A percentile compares a stretch with the other conserved stretches of the same genome.
Conservation (phyloP, 2,888 invertebrate species). For the Oscheius sp. region DNA sequence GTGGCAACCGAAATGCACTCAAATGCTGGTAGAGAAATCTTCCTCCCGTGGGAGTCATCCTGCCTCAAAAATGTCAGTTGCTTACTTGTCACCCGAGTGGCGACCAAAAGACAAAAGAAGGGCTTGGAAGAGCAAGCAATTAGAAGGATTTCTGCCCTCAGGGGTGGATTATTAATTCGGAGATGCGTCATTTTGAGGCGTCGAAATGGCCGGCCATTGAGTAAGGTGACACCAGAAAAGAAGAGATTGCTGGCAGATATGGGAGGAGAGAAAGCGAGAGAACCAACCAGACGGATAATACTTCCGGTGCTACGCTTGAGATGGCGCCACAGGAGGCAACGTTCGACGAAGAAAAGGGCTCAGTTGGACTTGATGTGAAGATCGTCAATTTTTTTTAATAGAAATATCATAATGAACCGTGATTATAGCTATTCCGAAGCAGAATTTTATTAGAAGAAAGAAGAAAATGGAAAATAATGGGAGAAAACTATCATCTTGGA, state of each 20-base stretch:
- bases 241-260: neutral
- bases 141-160: neutral
- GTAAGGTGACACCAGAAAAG: conserved; percentile 3
- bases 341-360: no score
- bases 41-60: conserved; percentile 27
- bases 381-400: no score
- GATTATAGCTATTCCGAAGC: no score
- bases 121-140: neutral
- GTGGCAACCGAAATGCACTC: conserved; percentile 7
- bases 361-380: no score
- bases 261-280: neutral
- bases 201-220: neutral
- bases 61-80: conserved; percentile 16
- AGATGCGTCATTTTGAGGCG: neutral
- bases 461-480: no score
- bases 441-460: no score
- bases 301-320: neutral
- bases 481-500: no score
- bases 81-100: conserved; percentile 30
- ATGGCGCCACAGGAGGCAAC: neutral
- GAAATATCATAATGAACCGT: no score
- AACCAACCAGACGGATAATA: neutral
- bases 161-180: neutral
- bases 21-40: conserved; percentile 28
- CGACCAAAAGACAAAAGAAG: neutral